Conservation (phyloP, 2,888 invertebrate species). For the Pterostichus madidus region DNA sequence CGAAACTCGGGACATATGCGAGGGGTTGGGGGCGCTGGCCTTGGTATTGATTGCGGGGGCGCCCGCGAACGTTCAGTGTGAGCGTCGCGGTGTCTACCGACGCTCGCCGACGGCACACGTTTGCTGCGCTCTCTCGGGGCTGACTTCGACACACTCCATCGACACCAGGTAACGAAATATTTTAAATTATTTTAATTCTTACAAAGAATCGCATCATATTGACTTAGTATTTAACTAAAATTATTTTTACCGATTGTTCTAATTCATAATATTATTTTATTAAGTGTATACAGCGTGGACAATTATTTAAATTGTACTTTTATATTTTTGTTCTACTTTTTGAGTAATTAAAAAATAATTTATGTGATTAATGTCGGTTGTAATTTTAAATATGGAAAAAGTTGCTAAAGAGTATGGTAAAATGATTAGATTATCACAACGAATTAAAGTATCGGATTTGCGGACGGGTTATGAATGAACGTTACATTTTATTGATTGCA, state of each 20-base stretch:
- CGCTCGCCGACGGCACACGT: constrained; percentile 48
- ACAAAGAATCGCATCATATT: neutral
- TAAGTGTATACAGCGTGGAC: neutral
- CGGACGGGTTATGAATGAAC: constrained; percentile 17
- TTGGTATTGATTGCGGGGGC: constrained; percentile 75
- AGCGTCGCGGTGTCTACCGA: constrained; percentile 62
- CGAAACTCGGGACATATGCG: constrained; percentile 15
- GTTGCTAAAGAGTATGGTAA: neutral
- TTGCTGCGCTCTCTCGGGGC: constrained; percentile 31
- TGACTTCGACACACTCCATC: constrained; percentile 16
- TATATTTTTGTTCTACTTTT: neutral
- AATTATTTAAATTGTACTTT: constrained; percentile 4
- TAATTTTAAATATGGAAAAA: neutral
- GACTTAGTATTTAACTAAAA: neutral
- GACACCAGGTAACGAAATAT: constrained; percentile 29
- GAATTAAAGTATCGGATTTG: constrained; percentile 7
- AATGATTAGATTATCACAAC: neutral
- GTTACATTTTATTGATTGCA: constrained; percentile 32
- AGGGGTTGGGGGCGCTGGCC: constrained; percentile 71
- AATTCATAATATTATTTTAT: constrained; percentile 4
- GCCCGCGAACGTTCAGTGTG: constrained; percentile 70
- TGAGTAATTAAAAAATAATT: constrained; percentile 16
- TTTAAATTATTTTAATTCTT: neutral
- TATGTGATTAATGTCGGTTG: constrained; percentile 15
- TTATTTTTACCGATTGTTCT: neutral